Evolutionary conservation across 2,888 invertebrate genomes (phyloP).

Genomic region (Dolichopus griseipennis): DNA sequence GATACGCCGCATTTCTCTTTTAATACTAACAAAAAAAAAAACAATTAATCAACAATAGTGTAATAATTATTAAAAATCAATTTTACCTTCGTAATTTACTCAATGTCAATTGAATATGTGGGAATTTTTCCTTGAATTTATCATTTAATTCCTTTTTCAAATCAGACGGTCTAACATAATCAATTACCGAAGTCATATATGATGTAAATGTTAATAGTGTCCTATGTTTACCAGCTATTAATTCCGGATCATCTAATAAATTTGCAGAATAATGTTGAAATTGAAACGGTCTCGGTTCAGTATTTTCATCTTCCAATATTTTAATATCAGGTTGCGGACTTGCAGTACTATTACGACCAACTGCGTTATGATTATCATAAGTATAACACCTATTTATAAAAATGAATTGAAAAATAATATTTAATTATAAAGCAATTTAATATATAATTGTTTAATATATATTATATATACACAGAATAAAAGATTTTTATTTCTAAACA

Average conservation of each 20-base stretch:
- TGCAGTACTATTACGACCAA: slow-evolving; percentile 34
- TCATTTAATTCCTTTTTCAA: slow-evolving; percentile 95
- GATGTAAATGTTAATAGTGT: slow-evolving; percentile 80
- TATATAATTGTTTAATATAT: neutral
- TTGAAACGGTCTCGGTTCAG: slow-evolving; percentile 25
- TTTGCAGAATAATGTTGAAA: slow-evolving; percentile 67
- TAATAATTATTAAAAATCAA: neutral
- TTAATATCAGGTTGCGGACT: slow-evolving; percentile 40
- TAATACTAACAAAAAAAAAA: slow-evolving; percentile 57
- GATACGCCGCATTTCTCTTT: slow-evolving; percentile 90
- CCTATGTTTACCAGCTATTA: slow-evolving; percentile 81
- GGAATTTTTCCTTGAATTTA: slow-evolving; percentile 91
- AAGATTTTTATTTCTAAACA: too few species aligned
- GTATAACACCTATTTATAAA: slow-evolving; percentile 35
- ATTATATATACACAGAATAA: neutral
- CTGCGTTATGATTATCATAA: slow-evolving; percentile 34
- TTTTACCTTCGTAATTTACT: slow-evolving; percentile 88
- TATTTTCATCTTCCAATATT: slow-evolving; percentile 35
- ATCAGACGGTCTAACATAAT: slow-evolving; percentile 91
- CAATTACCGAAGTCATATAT: slow-evolving; percentile 91
- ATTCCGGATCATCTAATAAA: slow-evolving; percentile 85
- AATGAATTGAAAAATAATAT: slow-evolving; percentile 3
- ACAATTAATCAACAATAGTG: neutral
- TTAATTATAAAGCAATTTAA: neutral
- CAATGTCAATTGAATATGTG: slow-evolving; percentile 84